A percentile compares a stretch with the other conserved stretches of the same genome.
phyloP scores from a whole-genome alignment of 2,888 invertebrate genomes.

The Agrotis exclamationis region DNA sequence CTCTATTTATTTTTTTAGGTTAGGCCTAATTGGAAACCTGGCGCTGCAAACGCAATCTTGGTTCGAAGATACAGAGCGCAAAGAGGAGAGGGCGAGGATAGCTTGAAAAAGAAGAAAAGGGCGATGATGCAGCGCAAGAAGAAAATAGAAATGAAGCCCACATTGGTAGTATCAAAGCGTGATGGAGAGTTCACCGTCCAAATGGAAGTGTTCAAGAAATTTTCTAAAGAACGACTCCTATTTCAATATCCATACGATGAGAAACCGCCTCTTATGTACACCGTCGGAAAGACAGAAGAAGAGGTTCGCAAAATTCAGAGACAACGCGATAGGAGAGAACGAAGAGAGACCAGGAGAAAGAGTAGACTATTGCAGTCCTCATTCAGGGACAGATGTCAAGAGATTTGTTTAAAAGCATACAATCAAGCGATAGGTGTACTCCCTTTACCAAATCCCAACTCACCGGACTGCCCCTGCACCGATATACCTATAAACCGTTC shows the following conservation, averaged over 20 bases:
- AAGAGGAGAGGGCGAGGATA: slow-evolving; percentile 82
- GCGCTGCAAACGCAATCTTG: slow-evolving; percentile 83
- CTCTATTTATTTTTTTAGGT: slow-evolving; percentile 72
- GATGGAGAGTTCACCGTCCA: slow-evolving; percentile 86
- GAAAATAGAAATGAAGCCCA: slow-evolving; percentile 85
- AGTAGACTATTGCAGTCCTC: slow-evolving; percentile 84
- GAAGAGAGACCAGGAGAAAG: slow-evolving; percentile 85
- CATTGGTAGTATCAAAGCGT: slow-evolving; percentile 80
- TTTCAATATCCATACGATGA: slow-evolving; percentile 88
- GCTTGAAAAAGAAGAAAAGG: slow-evolving; percentile 84
- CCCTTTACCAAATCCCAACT: slow-evolving; percentile 83
- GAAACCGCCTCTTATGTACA: slow-evolving; percentile 83
- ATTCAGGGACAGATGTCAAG: slow-evolving; percentile 86
- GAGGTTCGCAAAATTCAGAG: slow-evolving; percentile 81
- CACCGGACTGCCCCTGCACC: slow-evolving; percentile 84
- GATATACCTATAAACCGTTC: slow-evolving; percentile 66
- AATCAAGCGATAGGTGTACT: slow-evolving; percentile 86
- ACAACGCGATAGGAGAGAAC: slow-evolving; percentile 82
- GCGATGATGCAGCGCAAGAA: slow-evolving; percentile 84
- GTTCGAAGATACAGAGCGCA: slow-evolving; percentile 82
- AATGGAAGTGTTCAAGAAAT: slow-evolving; percentile 88
- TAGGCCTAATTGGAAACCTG: slow-evolving; percentile 87
- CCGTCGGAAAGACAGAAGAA: slow-evolving; percentile 85
- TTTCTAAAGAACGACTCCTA: slow-evolving; percentile 83
- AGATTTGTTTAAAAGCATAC: slow-evolving; percentile 88